Evolutionary conservation across 2,888 invertebrate genomes (phyloP), one percentile per base, ranked within the genome.

Genomic region (Archaeoteleia sp.): DNA sequence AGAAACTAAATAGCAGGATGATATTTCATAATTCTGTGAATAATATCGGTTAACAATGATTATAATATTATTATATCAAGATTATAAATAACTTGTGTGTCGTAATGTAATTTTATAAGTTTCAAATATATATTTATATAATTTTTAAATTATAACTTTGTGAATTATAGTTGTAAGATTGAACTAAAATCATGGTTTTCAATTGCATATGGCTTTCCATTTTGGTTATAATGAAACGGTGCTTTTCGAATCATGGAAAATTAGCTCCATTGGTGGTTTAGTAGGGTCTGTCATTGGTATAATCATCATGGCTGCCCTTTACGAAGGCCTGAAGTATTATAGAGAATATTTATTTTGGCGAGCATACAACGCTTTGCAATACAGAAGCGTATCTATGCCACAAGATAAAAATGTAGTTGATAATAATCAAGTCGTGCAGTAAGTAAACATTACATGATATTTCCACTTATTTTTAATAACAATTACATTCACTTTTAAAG

Each of bases 321-420:
- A 98, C 85, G 98, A 99, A 88, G 97, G 96, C 0, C 89, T 99
- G 1, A 98, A 98, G 87, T 96, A 95, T 87, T 92, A 91, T 74
- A 88, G 92, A 86, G 89, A 86, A 76, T 81, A 81, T 86, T 88
- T 95, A 39, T 91, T 95, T 83, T 95, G 95, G 92, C 93, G 92
- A 87, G 92, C 95, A 1, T 94, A 95, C 84, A 93, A 94, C 78
- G 89, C 93, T 1, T 87, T 95, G 32, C 95, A 95, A 79, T 95
- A 95, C 78, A 90, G 94, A 75, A 94, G 95, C 1, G 95, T 95
- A 0, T 88, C 93, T n/a, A 89, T 93, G 71, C 94, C 94, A 1
- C 90, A 85, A 85, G 88, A 93, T 87, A 88, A 91, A 86, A 88
- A 88, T 80, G 85, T 90, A 80, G 77, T 88, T 80, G 88, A 90